Evolutionary conservation across 1,140 invertebrate species (phyloP), one percentile per base, ranked within the genome.

Genomic region (Homalodisca vitripennis): DNA sequence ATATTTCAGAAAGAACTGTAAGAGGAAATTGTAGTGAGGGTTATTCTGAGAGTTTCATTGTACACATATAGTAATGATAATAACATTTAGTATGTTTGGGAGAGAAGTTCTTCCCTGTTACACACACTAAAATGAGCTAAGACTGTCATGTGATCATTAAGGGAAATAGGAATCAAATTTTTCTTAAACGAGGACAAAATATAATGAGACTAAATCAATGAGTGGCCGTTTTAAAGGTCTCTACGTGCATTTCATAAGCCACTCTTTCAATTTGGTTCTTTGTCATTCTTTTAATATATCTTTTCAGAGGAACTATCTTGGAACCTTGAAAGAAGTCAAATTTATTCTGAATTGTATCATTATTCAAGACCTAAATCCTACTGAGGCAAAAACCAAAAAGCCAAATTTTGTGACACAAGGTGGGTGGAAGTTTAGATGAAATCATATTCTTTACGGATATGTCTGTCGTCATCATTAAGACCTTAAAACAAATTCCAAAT

Each of bases 321-420:
- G 68, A 41, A 70, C 46, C 29, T 34, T 70, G 20, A 70, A 66
- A 67, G 6, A 70, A 70, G 46, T 70, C 20, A 47, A 63, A 34
- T 30, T 27, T 66, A 41, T 22, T n/a, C 22, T 70, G 34, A 30
- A 68, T 24, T 68, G 22, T 48, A 26, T 26, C 20, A 3, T 48
- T 65, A 31, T 70, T 29, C 34, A 27, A 22, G 30, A 70, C n/a
- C 20, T 3, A 48, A 47, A 66, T 57, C 30, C 60, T 66, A 66
- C 31, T 66, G 41, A 27, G 12, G 29, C 29, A 30, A 64, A 70
- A 34, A 70, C 48, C n/a, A 71, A 22, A 12, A 67, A 41, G 53
- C 70, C 69, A 68, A 26, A 69, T 60, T 71, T 34, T 71, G 70
- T 66, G 70, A 71, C 32, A 70, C 55, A 22, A 70, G 70, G 24